Conservation (phyloP, 2,797 vertebrate species). For the Lophius americanus region DNA sequence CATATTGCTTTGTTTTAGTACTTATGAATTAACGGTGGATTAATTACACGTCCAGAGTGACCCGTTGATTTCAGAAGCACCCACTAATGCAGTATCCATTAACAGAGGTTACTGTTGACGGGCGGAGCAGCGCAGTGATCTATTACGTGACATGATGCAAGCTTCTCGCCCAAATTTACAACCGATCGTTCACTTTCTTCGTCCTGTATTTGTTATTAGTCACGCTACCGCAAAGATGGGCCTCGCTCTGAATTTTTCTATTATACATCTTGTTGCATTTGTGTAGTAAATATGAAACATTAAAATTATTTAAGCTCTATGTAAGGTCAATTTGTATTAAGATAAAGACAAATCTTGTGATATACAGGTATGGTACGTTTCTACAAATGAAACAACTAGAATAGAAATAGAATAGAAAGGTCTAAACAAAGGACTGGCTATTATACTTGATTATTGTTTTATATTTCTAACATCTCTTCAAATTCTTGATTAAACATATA, state of each 20-base stretch:
- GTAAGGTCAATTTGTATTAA: no score
- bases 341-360: no score
- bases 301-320: background rate
- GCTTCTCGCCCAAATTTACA: conserved; percentile 29
- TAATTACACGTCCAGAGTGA: conserved; percentile 11
- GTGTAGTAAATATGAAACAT: background rate
- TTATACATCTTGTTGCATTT: background rate
- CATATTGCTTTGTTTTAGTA: conserved; percentile 12
- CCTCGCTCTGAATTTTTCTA: background rate
- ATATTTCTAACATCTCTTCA: no score
- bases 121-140: conserved; percentile 21
- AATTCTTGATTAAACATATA: no score
- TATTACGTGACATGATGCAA: conserved; percentile 30
- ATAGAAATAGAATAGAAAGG: no score
- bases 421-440: no score
- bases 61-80: conserved; percentile 10
- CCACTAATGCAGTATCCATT: conserved; percentile 19
- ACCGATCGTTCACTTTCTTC: background rate
- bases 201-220: conserved; percentile 2
- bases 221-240: background rate
- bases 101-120: conserved; percentile 23
- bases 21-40: conserved; percentile 21
- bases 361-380: no score
- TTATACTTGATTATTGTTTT: no score
- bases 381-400: no score